phyloP scores from a whole-genome alignment of 2,888 invertebrate genomes.

The Homarus gammarus region DNA sequence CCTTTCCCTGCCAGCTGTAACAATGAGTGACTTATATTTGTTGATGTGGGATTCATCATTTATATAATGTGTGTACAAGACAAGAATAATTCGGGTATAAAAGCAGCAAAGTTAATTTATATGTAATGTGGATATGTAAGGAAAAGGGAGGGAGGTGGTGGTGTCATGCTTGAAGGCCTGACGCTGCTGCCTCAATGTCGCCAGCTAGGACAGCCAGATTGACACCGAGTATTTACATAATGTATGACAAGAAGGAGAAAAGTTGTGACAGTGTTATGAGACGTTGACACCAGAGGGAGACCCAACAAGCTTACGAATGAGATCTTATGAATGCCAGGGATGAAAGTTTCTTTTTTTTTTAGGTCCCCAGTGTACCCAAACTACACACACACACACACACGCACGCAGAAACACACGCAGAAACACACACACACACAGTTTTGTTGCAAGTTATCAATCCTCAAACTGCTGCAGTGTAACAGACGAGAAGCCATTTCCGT shows the following conservation, averaged over 20 bases:
- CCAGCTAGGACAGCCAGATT: neutral
- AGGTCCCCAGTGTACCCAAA: neutral
- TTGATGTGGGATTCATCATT: no score
- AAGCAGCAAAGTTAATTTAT: no score
- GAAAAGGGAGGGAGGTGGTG: no score
- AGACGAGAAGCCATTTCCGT: neutral
- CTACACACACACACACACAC: no score
- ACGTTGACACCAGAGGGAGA: neutral
- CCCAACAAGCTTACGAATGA: neutral
- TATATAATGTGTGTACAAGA: no score
- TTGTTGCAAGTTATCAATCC: neutral
- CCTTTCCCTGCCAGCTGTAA: no score
- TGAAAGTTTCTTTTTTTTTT: neutral
- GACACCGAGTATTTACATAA: neutral
- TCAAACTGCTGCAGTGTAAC: neutral
- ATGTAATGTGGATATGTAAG: no score
- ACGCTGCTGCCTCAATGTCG: no score
- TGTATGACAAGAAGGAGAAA: neutral
- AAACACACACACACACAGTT: neutral
- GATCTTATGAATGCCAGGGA: neutral
- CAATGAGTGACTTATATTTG: no score
- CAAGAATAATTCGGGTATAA: no score
- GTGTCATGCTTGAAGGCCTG: no score
- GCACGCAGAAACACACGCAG: no score
- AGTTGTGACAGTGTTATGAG: neutral